Conservation (phyloP, 2,888 invertebrate genomes). For the Ischnura elegans region DNA sequence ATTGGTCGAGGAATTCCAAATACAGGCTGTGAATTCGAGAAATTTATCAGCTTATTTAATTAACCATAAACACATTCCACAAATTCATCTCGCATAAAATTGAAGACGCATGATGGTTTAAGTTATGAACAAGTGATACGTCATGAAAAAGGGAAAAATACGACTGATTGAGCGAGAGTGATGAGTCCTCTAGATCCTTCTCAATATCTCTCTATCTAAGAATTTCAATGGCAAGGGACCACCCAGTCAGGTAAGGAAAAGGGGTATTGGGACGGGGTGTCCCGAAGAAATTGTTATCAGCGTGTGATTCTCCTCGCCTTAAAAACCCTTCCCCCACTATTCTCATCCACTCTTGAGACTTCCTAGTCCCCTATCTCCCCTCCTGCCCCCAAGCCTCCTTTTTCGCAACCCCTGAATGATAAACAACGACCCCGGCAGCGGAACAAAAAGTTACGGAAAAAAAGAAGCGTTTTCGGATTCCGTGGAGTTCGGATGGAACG, state of each 20-base stretch:
- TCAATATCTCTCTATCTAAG: background rate
- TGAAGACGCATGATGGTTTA: no score
- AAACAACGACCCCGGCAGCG: background rate
- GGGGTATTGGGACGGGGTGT: slow-evolving; percentile 19
- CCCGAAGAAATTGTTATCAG: slow-evolving; percentile 12
- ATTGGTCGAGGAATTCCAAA: no score
- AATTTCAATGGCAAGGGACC: background rate
- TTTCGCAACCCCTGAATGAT: background rate
- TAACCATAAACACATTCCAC: no score
- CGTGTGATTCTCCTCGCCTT: background rate
- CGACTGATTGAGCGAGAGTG: no score
- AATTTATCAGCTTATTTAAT: no score
- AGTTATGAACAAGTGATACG: no score
- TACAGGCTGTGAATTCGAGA: no score
- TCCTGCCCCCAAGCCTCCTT: background rate
- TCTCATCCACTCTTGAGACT: background rate
- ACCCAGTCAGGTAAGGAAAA: background rate
- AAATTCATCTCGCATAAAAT: no score
- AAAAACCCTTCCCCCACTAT: background rate
- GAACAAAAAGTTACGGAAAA: background rate
- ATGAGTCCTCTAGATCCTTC: no score
- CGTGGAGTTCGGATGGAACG: background rate
- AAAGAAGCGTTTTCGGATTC: background rate
- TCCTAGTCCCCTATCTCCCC: background rate
- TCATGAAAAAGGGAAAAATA: no score